These are phyloP conservation scores for Psittacara wagleri DNA, from an alignment of 2,113 vertebrate genomes.

Conservation along the genomic window DNA sequence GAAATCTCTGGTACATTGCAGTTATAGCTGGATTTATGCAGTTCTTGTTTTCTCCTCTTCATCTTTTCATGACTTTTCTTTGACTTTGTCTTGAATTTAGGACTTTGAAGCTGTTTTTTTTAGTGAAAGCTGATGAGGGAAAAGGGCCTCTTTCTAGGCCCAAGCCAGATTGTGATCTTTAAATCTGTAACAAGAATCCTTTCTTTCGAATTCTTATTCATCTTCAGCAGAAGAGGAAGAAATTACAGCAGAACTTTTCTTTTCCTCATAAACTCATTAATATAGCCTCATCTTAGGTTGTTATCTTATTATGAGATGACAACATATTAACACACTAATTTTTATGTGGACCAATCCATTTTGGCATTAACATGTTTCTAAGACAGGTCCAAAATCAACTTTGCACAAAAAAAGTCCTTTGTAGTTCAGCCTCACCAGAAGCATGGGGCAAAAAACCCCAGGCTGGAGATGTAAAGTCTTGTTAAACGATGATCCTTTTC, in stretches of 20 bases:
- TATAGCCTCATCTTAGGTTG: fast-evolving
- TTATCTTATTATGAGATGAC: neutral
- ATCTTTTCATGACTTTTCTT: neutral
- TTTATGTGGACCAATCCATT: neutral
- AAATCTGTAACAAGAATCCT: neutral
- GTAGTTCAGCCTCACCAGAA: neutral
- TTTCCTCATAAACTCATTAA: neutral
- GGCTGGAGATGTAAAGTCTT: neutral
- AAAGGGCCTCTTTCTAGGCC: neutral
- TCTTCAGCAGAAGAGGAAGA: neutral
- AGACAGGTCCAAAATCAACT: neutral
- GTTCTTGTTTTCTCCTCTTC: neutral
- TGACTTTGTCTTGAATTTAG: neutral
- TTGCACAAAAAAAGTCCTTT: neutral
- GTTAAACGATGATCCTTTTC: neutral
- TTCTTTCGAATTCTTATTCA: neutral
- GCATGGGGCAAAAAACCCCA: neutral
- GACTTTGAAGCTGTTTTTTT: neutral
- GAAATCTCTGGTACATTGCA: neutral
- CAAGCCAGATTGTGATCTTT: neutral
- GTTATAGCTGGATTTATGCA: neutral
- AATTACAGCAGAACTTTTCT: neutral
- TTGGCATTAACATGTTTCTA: neutral
- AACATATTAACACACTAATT: neutral
- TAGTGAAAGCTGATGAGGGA: neutral